Conservation (phyloP, 2,888 invertebrate genomes). For the Drosophila paranaensis region DNA sequence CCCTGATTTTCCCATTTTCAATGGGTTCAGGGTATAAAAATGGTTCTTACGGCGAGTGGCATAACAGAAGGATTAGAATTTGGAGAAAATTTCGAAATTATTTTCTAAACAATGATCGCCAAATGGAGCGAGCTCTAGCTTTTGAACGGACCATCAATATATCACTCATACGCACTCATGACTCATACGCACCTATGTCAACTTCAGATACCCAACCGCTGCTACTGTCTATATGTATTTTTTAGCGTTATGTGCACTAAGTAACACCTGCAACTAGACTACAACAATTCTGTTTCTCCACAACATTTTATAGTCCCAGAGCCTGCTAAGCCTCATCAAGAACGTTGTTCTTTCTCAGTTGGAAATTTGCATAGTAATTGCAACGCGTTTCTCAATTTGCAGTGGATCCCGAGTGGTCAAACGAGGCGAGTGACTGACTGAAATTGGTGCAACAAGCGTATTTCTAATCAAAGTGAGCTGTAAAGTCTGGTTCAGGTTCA, state of each 20-base stretch:
- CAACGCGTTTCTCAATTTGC: slow-evolving; percentile 30
- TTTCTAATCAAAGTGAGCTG: slow-evolving; percentile 15
- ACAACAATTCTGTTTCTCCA: slow-evolving; percentile 20
- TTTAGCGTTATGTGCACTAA: slow-evolving; percentile 27
- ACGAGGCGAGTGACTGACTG: slow-evolving; percentile 30
- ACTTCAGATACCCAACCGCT: no score
- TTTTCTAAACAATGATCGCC: no score
- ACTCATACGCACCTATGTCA: no score
- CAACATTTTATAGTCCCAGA: slow-evolving; percentile 54
- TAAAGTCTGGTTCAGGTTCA: slow-evolving; percentile 7
- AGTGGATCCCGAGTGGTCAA: slow-evolving; percentile 22
- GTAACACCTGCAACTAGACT: slow-evolving; percentile 46
- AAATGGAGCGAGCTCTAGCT: no score
- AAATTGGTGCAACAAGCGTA: slow-evolving; percentile 17
- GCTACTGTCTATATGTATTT: no score
- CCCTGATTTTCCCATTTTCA: no score
- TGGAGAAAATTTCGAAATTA: no score
- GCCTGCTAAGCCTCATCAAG: slow-evolving; percentile 26
- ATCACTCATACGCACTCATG: no score
- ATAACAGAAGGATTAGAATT: no score
- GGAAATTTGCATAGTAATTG: slow-evolving; percentile 55
- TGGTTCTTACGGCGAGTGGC: no score
- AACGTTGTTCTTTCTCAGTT: slow-evolving; percentile 21
- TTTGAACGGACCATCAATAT: no score
- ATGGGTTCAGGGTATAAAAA: no score